phyloP scores from a whole-genome alignment of 2,797 vertebrate genomes.

The Gastrophryne carolinensis region DNA sequence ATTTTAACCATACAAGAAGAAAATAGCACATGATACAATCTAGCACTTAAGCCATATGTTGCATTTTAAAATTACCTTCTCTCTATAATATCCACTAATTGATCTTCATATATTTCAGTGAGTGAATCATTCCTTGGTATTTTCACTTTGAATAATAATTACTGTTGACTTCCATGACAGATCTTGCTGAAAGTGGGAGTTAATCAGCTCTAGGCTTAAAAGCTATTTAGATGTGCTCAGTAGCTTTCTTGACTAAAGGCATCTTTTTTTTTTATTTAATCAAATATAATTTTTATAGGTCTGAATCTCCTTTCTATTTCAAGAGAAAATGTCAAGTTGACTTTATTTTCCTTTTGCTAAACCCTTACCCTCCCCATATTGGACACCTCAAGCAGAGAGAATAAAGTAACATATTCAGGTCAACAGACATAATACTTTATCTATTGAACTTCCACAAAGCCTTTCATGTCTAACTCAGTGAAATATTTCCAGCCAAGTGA shows the following conservation, averaged over 20 bases:
- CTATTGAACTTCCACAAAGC: constrained; percentile 42
- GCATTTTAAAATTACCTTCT: constrained; percentile 26
- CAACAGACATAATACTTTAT: constrained; percentile 42
- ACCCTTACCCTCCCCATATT: constrained; percentile 25
- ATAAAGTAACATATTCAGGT: constrained; percentile 48
- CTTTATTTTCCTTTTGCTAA: constrained; percentile 43
- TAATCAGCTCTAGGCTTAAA: constrained; percentile 43
- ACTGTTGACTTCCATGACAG: constrained; percentile 44
- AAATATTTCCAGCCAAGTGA: constrained; percentile 40
- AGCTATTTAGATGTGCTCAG: constrained; percentile 44
- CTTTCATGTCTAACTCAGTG: constrained; percentile 35
- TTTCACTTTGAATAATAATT: constrained; percentile 50
- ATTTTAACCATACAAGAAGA: background rate
- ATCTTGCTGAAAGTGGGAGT: constrained; percentile 45
- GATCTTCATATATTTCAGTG: constrained; percentile 39
- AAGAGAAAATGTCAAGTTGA: constrained; percentile 45
- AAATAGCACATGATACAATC: background rate
- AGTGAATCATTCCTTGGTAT: constrained; percentile 40
- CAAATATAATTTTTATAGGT: constrained; percentile 43
- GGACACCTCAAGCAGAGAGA: constrained; percentile 41
- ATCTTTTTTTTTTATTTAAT: constrained; percentile 40
- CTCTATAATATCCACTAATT: constrained; percentile 32
- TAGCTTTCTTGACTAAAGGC: constrained; percentile 44
- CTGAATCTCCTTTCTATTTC: constrained; percentile 42
- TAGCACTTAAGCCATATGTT: constrained; percentile 28